These are phyloP conservation scores for Enteromius paludinosus DNA, from an alignment of 2,797 vertebrate species.

Conservation along the genomic window DNA sequence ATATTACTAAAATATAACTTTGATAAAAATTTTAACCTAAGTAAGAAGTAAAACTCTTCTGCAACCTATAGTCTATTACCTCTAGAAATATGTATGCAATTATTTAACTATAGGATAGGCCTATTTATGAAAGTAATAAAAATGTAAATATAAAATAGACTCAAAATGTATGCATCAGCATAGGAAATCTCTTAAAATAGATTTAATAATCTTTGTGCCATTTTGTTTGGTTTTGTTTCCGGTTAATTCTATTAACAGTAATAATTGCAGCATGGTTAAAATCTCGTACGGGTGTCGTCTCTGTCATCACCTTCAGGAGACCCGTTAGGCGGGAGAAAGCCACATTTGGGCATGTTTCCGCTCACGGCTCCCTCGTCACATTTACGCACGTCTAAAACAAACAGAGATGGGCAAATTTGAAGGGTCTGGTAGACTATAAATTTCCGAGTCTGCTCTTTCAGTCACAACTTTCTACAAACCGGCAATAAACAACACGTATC, in stretches of 20 bases:
- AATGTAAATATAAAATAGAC: background rate
- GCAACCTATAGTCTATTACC: too few relatives aligned
- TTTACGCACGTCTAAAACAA: constrained; percentile 60
- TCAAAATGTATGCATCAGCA: background rate
- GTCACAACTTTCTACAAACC: constrained; percentile 1
- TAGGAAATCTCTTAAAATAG: background rate
- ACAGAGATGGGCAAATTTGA: constrained; percentile 34
- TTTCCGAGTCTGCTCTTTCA: constrained; percentile 8
- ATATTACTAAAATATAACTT: background rate
- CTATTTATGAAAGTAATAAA: background rate
- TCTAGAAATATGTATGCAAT: background rate
- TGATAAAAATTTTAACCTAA: background rate
- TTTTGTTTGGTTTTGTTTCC: background rate
- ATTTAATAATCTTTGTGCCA: background rate
- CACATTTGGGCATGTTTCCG: constrained; percentile 68
- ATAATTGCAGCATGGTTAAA: background rate
- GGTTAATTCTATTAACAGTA: background rate
- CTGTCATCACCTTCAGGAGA: background rate
- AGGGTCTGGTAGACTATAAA: constrained; percentile 67
- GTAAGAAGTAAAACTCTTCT: background rate
- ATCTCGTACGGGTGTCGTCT: background rate
- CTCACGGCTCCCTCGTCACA: constrained; percentile 58
- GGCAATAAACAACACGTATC: background rate
- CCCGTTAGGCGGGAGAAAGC: background rate
- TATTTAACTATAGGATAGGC: background rate